Conservation (phyloP, 2,113 vertebrate species). For the Noctilio leporinus region DNA sequence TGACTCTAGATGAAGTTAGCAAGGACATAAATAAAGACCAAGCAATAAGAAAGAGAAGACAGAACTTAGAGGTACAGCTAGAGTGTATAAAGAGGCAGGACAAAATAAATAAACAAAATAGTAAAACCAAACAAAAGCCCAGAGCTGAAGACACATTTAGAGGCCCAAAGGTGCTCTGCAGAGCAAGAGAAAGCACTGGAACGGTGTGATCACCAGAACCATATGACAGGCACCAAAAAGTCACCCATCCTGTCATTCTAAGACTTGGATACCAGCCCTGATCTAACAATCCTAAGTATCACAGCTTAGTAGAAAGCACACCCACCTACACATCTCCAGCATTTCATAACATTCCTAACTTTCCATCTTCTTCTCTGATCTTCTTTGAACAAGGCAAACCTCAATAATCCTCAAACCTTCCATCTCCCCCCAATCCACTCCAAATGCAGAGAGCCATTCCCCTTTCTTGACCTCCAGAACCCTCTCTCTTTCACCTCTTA, state of each 20-base stretch:
- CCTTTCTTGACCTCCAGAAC: background rate
- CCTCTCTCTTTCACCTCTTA: background rate
- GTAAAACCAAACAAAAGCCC: background rate
- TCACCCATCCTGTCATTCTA: background rate
- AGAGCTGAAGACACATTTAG: background rate
- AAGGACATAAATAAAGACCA: background rate
- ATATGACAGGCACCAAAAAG: background rate
- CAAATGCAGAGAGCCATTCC: background rate
- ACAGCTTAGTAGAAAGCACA: background rate
- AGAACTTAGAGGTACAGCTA: background rate
- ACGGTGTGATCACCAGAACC: background rate
- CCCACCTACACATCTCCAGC: background rate
- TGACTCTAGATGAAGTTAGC: background rate
- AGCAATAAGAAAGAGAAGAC: background rate
- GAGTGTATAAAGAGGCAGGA: background rate
- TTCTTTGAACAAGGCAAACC: background rate
- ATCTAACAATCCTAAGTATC: background rate
- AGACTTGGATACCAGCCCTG: background rate
- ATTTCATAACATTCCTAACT: background rate
- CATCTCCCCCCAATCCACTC: background rate
- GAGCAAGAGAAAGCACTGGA: background rate
- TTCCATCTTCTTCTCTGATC: background rate
- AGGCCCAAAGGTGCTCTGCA: background rate
- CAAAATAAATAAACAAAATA: background rate
- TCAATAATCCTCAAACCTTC: background rate